Evolutionary conservation across 2,888 invertebrate species (phyloP).

Genomic region (Crematogaster levior): DNA sequence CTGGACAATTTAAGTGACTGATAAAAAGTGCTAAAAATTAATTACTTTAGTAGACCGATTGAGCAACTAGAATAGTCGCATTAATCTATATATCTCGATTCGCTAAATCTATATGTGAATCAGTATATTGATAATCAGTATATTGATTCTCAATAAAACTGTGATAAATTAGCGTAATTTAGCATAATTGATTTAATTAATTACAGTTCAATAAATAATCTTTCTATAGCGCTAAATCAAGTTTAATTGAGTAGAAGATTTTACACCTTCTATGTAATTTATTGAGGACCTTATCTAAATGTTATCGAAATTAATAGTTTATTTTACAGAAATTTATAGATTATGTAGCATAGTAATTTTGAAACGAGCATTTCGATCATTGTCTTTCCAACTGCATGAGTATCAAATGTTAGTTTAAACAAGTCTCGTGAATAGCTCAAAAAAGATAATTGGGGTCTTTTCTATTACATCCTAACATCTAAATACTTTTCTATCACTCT

Average conservation of each 20-base stretch:
- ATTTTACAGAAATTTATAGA: background rate
- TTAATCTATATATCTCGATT: background rate
- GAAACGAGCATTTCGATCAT: background rate
- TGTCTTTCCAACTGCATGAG: slow-evolving; percentile 12
- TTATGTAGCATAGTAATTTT: background rate
- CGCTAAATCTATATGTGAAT: background rate
- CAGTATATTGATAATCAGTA: too few relatives aligned
- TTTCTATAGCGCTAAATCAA: background rate
- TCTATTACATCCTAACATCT: background rate
- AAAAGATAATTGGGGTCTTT: slow-evolving; percentile 3
- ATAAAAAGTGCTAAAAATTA: background rate
- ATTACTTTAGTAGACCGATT: background rate
- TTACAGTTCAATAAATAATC: background rate
- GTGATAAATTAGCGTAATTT: slow-evolving; percentile 1
- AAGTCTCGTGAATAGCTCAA: background rate
- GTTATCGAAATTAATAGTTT: background rate
- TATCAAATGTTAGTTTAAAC: slow-evolving; percentile 21
- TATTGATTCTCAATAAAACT: background rate
- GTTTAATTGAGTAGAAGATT: background rate
- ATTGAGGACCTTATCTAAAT: background rate
- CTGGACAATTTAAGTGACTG: slow-evolving; percentile 45
- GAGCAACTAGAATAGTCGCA: background rate
- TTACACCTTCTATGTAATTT: background rate
- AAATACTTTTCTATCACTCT: background rate
- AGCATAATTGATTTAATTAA: slow-evolving; percentile 4